Evolutionary conservation across 1,140 invertebrate species (phyloP), one percentile per base, ranked within the genome.

Genomic region (Pinna nobilis): DNA sequence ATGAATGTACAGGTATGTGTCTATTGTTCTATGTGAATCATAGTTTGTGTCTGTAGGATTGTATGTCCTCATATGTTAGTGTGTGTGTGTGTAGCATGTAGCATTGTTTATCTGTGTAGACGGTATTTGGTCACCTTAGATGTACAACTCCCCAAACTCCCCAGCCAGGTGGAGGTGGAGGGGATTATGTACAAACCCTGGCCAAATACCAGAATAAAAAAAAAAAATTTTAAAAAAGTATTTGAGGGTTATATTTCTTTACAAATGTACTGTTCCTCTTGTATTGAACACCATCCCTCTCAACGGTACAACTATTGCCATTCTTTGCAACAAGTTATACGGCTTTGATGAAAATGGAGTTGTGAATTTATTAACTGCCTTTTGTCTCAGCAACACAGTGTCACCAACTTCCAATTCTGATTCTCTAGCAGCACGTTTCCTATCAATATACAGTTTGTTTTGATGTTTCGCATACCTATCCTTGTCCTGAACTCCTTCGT

Each of bases 371-470:
- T 78, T 33, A n/a, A 37, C 37, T 18, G 37, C 18, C 15, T 57
- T 18, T 55, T 71, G 67, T 50, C 69, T 75, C 5, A 76, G 33
- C 9, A 78, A 44, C 18, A 75, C 73, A 1, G 18, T 28, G 51
- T 78, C 76, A 41, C 72, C 63, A 3, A 23, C 2, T 15, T 30
- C 5, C 18, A 78, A 44, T 13, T 70, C 47, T 3, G 25, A 65
- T 7, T 66, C 32, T 33, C 20, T 44, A 4, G 68, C 76, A 25
- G 30, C 18, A n/a, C 67, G 67, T 75, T 69, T 69, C 20, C 18
- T 20, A 28, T 77, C 76, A 3, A 59, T 53, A 57, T 75, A 70
- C 32, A 44, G n/a, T 49, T 78, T 78, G 49, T 64, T 68, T 39
- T 41, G 39, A 15, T 64, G 7, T 44, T 76, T 70, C 3, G n/a